Evolutionary conservation across 2,113 vertebrate genomes (phyloP).

Genomic region (Gobio gobio): DNA sequence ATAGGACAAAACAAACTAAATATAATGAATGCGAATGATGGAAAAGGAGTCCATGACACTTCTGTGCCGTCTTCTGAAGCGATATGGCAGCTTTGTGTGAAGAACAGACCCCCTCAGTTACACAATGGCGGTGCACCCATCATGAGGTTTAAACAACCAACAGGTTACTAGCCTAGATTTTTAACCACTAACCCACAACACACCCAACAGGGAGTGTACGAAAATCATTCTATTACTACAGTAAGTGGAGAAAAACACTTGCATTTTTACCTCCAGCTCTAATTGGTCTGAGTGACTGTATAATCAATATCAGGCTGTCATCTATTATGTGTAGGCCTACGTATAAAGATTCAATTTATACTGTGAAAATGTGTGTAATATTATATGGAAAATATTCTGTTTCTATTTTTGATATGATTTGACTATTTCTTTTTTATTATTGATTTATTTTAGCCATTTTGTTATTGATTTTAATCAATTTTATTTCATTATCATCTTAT

Average conservation of each 20-base stretch:
- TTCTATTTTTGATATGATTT: not conserved
- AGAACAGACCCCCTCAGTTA: not conserved
- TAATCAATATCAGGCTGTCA: not conserved
- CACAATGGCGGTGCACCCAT: not conserved
- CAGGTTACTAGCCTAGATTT: not conserved
- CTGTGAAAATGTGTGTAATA: not conserved
- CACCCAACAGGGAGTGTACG: not conserved
- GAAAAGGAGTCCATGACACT: not conserved
- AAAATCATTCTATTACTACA: not conserved
- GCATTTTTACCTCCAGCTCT: not conserved
- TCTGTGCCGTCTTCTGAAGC: not conserved
- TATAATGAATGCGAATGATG: not conserved
- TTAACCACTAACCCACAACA: slow-evolving; percentile 11
- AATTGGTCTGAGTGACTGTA: not conserved
- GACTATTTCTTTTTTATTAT: not conserved
- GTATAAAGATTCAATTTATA: not conserved
- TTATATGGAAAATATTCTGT: not conserved
- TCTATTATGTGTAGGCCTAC: not conserved
- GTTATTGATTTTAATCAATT: not conserved
- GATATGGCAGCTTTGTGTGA: not conserved
- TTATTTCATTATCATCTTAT: not conserved
- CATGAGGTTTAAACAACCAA: not conserved
- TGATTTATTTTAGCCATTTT: not conserved
- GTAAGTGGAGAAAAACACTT: not conserved
- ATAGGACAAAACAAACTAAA: not conserved